Conservation (phyloP, 2,113 vertebrate genomes). For the Oncorhynchus kisutch region DNA sequence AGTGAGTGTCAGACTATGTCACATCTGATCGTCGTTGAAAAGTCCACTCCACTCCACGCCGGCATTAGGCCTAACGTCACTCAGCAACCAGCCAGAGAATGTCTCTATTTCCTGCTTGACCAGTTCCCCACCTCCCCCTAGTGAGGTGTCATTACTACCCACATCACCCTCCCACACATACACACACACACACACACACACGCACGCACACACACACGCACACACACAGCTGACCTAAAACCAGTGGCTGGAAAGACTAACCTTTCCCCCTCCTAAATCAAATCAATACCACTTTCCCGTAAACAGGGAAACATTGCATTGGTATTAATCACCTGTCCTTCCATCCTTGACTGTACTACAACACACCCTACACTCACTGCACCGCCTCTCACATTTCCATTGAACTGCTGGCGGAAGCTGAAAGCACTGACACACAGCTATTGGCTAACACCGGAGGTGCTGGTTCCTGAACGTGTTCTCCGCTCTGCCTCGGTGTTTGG, state of each 20-base stretch:
- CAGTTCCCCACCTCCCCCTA: constrained; percentile 55
- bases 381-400: neutral
- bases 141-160: constrained; percentile 60
- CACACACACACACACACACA: constrained; percentile 3
- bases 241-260: constrained; percentile 60
- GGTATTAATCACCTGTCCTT: constrained; percentile 71
- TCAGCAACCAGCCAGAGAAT: constrained; percentile 54
- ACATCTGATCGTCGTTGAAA: constrained; percentile 14
- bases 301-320: constrained; percentile 57
- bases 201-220: rapidly evolving
- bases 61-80: constrained; percentile 35
- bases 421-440: neutral
- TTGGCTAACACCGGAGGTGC: neutral
- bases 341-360: constrained; percentile 66
- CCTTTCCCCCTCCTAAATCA: constrained; percentile 64
- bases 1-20: constrained; percentile 6
- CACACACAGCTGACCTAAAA: constrained; percentile 60
- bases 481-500: neutral
- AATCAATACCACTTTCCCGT: constrained; percentile 71
- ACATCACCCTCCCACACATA: constrained; percentile 10
- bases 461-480: neutral
- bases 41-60: constrained; percentile 20
- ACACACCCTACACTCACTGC: neutral
- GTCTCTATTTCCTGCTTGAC: constrained; percentile 78
- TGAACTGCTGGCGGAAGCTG: neutral